Evolutionary conservation across 2,888 invertebrate species (phyloP).

Genomic region (Suillia variegata): DNA sequence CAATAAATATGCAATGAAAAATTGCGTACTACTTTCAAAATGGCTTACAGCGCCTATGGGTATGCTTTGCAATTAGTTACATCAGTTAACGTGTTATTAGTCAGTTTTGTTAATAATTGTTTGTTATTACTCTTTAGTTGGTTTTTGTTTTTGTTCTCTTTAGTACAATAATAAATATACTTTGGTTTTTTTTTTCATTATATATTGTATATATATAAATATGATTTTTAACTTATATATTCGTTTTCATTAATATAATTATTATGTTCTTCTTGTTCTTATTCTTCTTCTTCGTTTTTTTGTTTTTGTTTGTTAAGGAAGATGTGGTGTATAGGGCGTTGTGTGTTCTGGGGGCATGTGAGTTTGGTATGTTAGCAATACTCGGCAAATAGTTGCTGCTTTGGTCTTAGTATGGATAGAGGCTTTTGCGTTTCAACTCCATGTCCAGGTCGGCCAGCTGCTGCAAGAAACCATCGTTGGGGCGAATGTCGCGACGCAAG

Average conservation of each 20-base stretch:
- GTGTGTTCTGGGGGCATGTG: constrained; percentile 11
- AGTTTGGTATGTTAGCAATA: not conserved
- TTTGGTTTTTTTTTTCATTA: constrained; percentile 12
- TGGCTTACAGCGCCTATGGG: constrained; percentile 5
- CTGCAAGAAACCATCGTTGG: constrained; percentile 80
- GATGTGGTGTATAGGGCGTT: constrained; percentile 3
- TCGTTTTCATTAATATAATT: not conserved
- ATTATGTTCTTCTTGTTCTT: not conserved
- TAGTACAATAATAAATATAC: constrained; percentile 27
- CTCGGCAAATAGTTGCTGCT: constrained; percentile 27
- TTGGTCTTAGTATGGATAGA: constrained; percentile 50
- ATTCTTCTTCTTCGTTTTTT: not conserved
- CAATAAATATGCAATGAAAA: constrained; percentile 1
- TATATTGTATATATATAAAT: constrained; percentile 22
- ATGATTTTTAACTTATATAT: constrained; percentile 20
- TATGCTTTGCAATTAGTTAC: constrained; percentile 8
- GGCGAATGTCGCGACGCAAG: constrained; percentile 73
- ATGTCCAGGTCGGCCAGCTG: constrained; percentile 75
- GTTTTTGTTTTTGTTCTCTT: constrained; percentile 35
- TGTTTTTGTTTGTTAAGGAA: constrained; percentile 15
- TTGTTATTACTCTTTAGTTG: constrained; percentile 5
- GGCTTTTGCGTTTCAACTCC: constrained; percentile 65
- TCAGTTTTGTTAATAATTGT: not conserved
- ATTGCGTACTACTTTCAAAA: constrained; percentile 21
- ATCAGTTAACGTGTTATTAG: constrained; percentile 19